These are phyloP conservation scores for Anser cygnoides DNA, from an alignment of 2,113 vertebrate genomes.

Conservation along the genomic window DNA sequence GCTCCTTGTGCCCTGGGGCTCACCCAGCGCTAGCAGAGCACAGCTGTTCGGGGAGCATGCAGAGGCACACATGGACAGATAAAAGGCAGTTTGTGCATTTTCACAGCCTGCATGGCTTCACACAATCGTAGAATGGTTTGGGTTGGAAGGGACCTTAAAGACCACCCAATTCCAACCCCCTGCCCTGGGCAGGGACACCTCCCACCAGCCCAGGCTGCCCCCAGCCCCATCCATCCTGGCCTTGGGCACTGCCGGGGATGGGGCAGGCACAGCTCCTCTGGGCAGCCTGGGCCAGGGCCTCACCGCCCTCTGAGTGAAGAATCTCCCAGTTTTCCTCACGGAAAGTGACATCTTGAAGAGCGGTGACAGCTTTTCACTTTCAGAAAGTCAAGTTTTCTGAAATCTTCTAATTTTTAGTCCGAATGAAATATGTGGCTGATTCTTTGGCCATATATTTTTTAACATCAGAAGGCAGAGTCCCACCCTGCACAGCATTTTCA, in stretches of 20 bases:
- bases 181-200: neutral
- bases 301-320: neutral
- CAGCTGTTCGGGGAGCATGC: accelerated
- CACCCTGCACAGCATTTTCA: neutral
- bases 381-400: neutral
- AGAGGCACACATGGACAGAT: neutral
- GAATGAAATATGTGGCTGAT: neutral
- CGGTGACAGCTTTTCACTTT: neutral
- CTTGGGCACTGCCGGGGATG: neutral
- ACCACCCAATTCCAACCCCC: neutral
- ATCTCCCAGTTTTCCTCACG: neutral
- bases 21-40: neutral
- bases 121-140: neutral
- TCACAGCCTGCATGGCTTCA: neutral
- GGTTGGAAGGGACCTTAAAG: neutral
- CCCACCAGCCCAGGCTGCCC: neutral
- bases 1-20: neutral
- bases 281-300: neutral
- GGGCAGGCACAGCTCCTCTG: neutral
- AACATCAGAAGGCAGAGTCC: neutral
- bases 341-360: neutral
- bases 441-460: neutral
- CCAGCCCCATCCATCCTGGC: neutral
- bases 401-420: neutral
- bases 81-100: neutral